Evolutionary conservation across 2,113 vertebrate species (phyloP), one percentile per base, ranked within the genome.

Genomic region (Silurus meridionalis): DNA sequence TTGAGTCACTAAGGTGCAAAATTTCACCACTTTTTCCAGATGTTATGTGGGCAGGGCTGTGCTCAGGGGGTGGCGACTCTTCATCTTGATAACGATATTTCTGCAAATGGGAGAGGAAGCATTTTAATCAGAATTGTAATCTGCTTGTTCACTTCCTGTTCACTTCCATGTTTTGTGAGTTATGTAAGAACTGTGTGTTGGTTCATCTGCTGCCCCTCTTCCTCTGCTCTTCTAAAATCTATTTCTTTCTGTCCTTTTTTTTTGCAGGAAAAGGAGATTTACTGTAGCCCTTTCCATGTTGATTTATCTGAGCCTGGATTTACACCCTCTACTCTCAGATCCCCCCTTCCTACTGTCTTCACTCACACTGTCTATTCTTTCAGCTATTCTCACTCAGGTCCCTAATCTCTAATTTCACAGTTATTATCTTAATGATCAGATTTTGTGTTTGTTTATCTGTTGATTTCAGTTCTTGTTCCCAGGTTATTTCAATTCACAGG

Each of bases 41-140:
- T 52, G 92, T 93, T 92, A 95, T 89, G 91, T 95, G 94, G 88
- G 93, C 88, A 3, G 94, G 93, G 90, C 95, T 95, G 80, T 92
- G 92, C 28, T 94, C 93, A 46, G 91, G 50, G 71, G 95, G 92
- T 0, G 94, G 94, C 85, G 94, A 93, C 87, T 95, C 95, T 88
- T 96, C 95, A 85, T 95, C 95, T 86, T 95, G 94, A 91, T 95
- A 96, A 87, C 95, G 93, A 78, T 96, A 95, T 89, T 96, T 95
- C 95, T 96, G 90, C 82, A 90, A 85, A 71, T 50, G 91, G 67
- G 87, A 77, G 69, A 91, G 67, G 89, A 74, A 88, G 11, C 10
- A 58, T 6, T 25, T 83, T 1, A 67, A 21, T 3, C 28, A 15
- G 3, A 48, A 71, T 74, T 71, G 2, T 21, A 75, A 11, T 75